These are phyloP conservation scores for Lomographa bimaculata DNA, from an alignment of 2,888 invertebrate species.

Conservation along the genomic window DNA sequence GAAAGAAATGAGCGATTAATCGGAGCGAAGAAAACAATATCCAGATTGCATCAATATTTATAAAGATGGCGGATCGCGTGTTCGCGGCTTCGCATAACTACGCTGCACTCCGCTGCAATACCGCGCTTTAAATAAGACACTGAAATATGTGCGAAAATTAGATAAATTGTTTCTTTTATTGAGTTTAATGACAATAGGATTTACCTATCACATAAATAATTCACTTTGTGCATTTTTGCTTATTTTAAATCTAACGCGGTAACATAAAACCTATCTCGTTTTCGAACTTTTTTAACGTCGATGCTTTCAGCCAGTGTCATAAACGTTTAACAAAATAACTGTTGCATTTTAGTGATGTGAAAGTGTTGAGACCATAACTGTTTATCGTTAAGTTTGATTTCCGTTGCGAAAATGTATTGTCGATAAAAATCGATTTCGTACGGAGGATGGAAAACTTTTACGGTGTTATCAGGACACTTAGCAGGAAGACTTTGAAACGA, in stretches of 20 bases:
- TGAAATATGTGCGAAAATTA: conserved; percentile 9
- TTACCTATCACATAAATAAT: too few relatives aligned
- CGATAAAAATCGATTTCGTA: conserved; percentile 29
- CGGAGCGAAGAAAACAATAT: conserved; percentile 66
- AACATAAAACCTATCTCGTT: conserved; percentile 4
- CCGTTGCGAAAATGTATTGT: conserved; percentile 29
- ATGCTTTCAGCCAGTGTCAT: neutral
- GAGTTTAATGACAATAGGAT: too few relatives aligned
- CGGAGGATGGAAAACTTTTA: conserved; percentile 70
- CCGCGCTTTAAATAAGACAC: conserved; percentile 9
- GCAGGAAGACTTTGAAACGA: conserved; percentile 73
- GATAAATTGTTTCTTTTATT: too few relatives aligned
- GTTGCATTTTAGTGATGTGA: conserved; percentile 33
- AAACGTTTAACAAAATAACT: conserved; percentile 4
- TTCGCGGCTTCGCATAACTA: conserved; percentile 59
- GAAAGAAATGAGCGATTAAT: conserved; percentile 68
- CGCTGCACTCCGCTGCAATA: conserved; percentile 54
- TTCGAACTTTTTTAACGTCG: conserved; percentile 2
- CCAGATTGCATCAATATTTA: conserved; percentile 79
- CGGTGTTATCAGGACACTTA: conserved; percentile 71
- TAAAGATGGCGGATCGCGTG: conserved; percentile 59
- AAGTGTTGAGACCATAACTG: conserved; percentile 36
- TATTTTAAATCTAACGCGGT: too few relatives aligned
- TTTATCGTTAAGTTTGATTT: conserved; percentile 17
- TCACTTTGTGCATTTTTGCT: too few relatives aligned